Percentiles rank a stretch among this genome's conserved stretches.
phyloP scores from a whole-genome alignment of 92 coral and sea anemone species.

The Zoanthus sociatus region DNA sequence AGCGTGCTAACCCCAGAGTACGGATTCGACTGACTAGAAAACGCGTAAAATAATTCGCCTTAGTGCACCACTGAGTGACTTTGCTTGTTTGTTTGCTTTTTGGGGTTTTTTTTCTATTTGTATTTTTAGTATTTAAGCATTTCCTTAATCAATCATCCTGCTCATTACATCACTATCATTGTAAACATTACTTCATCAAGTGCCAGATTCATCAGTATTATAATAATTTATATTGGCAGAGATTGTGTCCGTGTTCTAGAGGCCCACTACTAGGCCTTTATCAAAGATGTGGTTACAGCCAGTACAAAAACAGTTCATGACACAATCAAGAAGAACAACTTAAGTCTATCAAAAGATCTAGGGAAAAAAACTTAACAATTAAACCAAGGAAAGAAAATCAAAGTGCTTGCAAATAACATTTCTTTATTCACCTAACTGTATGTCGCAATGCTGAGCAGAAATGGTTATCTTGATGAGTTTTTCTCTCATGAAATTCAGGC shows the following conservation, averaged over 20 bases:
- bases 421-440: background rate
- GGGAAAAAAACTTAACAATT: background rate
- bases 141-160: no score
- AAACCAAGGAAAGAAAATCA: background rate
- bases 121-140: no score
- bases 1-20: no score
- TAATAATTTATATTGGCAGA: background rate
- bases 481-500: slow-evolving; percentile 55
- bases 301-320: background rate
- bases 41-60: no score
- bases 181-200: no score
- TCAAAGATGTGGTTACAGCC: background rate
- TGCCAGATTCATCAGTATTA: no score
- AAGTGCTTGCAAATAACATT: background rate
- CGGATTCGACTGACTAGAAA: no score
- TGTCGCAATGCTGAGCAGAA: background rate
- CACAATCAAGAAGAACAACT: background rate
- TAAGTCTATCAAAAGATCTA: background rate
- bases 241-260: background rate
- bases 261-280: background rate
- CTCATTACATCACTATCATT: no score
- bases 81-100: no score
- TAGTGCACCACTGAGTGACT: no score
- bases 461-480: slow-evolving; percentile 45
- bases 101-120: no score